Conservation (phyloP, 2,888 invertebrate genomes). For the Phyto melanocephala region DNA sequence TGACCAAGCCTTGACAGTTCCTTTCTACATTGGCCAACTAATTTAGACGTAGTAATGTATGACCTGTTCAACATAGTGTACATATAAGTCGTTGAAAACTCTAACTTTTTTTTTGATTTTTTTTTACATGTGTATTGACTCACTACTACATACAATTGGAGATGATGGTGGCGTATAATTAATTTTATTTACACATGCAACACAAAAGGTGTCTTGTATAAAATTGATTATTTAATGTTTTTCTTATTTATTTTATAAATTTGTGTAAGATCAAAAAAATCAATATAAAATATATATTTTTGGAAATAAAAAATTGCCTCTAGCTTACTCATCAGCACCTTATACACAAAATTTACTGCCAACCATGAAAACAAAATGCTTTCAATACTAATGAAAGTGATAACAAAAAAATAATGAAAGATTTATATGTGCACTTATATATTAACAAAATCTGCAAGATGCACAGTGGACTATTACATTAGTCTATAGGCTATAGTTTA, state of each 20-base stretch:
- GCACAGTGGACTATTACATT: constrained; percentile 15
- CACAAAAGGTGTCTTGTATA: constrained; percentile 39
- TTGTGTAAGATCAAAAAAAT: not conserved
- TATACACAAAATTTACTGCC: constrained; percentile 12
- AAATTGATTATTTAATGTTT: constrained; percentile 40
- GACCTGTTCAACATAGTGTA: no score
- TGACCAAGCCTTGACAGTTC: no score
- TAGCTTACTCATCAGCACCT: constrained; percentile 57
- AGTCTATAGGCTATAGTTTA: no score
- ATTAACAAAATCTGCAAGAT: not conserved
- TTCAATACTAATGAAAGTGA: constrained; percentile 24
- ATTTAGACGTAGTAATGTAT: no score
- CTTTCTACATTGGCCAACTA: no score
- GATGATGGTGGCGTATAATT: constrained; percentile 71
- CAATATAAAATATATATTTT: not conserved
- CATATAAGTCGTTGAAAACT: no score
- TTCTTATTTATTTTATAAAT: not conserved
- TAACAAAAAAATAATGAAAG: constrained; percentile 29
- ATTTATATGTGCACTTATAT: constrained; percentile 18
- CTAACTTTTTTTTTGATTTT: not conserved
- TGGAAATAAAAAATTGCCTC: constrained; percentile 25
- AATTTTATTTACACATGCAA: constrained; percentile 75
- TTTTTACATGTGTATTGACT: not conserved
- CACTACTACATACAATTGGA: not conserved
- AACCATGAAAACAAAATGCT: not conserved